These are phyloP conservation scores for Amiota mariae DNA, from an alignment of 2,888 invertebrate species.

Conservation along the genomic window DNA sequence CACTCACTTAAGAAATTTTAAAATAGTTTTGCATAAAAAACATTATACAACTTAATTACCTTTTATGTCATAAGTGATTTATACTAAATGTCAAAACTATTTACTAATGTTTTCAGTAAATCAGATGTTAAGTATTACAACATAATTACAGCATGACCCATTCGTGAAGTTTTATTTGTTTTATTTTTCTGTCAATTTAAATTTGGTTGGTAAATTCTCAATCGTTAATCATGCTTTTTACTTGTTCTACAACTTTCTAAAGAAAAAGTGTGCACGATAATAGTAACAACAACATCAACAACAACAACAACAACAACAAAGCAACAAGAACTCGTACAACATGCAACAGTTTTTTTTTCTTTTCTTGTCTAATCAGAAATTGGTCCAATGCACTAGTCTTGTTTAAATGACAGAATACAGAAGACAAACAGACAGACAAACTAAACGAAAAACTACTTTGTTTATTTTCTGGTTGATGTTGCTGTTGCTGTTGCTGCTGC, in stretches of 20 bases:
- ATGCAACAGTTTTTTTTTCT: slow-evolving; percentile 4
- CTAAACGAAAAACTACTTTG: too few species aligned
- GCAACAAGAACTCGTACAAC: neutral
- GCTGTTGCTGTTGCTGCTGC: neutral
- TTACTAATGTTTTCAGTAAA: too few species aligned
- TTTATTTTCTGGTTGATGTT: too few species aligned
- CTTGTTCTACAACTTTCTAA: slow-evolving; percentile 65
- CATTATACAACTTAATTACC: too few species aligned
- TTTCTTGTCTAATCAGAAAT: slow-evolving; percentile 23
- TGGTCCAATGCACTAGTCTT: slow-evolving; percentile 18
- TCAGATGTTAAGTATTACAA: too few species aligned
- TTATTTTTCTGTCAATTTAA: too few species aligned
- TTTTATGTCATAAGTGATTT: too few species aligned
- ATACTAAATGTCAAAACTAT: too few species aligned
- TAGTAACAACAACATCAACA: slow-evolving; percentile 3
- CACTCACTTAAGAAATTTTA: too few species aligned
- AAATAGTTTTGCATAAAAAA: too few species aligned
- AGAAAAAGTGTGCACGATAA: slow-evolving; percentile 59
- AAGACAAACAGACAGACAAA: neutral
- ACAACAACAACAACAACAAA: slow-evolving; percentile 18
- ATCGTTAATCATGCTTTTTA: slow-evolving; percentile 34
- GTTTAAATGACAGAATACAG: neutral
- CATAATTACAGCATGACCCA: too few species aligned
- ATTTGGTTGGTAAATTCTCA: neutral
- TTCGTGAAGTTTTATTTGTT: too few species aligned